Conservation (phyloP, 1,140 invertebrate genomes). For the Caenorhabditis brenneri region DNA sequence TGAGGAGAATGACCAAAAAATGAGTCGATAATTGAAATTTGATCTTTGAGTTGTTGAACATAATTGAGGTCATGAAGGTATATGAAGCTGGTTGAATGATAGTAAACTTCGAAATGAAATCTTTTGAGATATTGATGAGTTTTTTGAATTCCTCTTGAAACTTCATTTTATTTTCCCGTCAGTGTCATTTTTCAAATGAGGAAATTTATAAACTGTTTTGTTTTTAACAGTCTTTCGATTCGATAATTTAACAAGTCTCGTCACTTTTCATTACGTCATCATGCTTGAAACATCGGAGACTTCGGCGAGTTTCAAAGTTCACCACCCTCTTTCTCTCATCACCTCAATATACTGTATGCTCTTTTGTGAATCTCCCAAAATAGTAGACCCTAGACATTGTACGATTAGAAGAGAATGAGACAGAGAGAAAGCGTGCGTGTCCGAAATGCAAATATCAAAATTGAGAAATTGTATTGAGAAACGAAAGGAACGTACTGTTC, state of each 20-base stretch:
- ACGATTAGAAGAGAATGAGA: background rate
- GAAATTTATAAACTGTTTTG: no score
- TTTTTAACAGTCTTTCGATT: no score
- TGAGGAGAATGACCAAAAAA: background rate
- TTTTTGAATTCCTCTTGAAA: no score
- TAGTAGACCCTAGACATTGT: constrained; percentile 23
- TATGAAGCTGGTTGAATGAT: no score
- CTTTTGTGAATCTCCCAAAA: constrained; percentile 27
- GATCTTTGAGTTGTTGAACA: background rate
- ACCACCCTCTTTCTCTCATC: background rate
- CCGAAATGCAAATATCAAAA: constrained; percentile 38
- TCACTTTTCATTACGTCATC: background rate
- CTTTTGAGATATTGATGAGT: no score
- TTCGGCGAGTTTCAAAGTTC: constrained; percentile 7
- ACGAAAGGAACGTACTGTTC: background rate
- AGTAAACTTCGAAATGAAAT: no score
- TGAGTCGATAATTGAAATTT: background rate
- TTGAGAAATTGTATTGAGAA: background rate
- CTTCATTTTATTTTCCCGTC: no score
- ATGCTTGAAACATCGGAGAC: constrained; percentile 2
- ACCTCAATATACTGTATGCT: background rate
- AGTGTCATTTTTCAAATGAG: no score
- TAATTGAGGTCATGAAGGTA: no score
- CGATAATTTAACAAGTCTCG: no score
- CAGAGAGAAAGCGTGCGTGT: background rate